Conservation (phyloP, 92 coral and sea anemone species). For the Siderastrea radians region DNA sequence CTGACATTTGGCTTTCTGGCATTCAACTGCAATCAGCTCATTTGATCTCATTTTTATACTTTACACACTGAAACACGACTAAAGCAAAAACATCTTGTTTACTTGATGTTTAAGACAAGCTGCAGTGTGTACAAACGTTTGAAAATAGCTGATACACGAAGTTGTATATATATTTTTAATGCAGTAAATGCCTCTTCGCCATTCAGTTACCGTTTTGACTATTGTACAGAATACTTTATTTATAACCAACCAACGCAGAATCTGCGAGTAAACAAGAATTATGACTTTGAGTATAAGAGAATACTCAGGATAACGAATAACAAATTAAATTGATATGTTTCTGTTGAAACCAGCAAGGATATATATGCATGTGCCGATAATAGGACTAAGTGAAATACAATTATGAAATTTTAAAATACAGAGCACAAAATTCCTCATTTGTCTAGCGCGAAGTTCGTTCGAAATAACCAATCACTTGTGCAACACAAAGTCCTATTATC, state of each 20-base stretch:
- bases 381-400: background rate
- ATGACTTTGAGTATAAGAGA: background rate
- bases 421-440: background rate
- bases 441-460: no score
- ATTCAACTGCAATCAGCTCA: no score
- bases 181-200: background rate
- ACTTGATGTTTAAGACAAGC: no score
- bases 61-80: no score
- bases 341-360: background rate
- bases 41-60: no score
- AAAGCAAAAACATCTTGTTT: no score
- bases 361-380: background rate
- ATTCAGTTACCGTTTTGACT: background rate
- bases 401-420: background rate
- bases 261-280: constrained; percentile 6
- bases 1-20: no score
- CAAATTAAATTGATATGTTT: background rate
- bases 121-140: no score
- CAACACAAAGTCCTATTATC: background rate
- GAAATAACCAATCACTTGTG: background rate
- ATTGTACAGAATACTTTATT: background rate
- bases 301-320: background rate
- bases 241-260: constrained; percentile 19
- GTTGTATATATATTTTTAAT: background rate
- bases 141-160: no score